These are phyloP conservation scores for Peromyscus leucopus DNA, from an alignment of 2,113 vertebrate species.

Conservation along the genomic window DNA sequence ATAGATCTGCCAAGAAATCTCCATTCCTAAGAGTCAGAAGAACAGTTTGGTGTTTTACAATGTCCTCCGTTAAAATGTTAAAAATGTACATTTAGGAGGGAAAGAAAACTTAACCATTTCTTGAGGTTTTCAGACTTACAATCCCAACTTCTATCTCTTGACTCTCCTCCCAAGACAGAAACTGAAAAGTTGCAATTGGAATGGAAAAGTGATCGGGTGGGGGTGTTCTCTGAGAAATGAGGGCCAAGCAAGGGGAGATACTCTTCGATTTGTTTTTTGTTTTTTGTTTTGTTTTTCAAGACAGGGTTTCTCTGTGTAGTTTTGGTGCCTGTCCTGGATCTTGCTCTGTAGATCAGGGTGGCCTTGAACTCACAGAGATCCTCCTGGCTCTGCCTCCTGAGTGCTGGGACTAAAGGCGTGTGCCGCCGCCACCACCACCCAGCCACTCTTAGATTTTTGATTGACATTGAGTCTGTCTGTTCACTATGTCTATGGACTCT, in stretches of 20 bases:
- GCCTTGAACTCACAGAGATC: too few species aligned
- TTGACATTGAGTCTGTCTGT: background rate
- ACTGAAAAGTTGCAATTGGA: background rate
- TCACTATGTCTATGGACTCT: background rate
- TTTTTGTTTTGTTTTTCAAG: too few species aligned
- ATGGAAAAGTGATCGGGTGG: background rate
- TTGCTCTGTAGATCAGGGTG: too few species aligned
- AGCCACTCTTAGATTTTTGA: background rate
- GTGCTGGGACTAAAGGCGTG: too few species aligned
- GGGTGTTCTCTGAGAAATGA: background rate
- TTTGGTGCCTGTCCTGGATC: too few species aligned
- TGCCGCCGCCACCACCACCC: too few species aligned
- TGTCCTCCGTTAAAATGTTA: constrained; percentile 3
- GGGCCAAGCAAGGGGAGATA: background rate
- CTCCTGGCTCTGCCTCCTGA: too few species aligned
- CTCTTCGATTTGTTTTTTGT: background rate
- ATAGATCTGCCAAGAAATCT: constrained; percentile 21
- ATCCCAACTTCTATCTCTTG: background rate
- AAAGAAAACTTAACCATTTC: background rate
- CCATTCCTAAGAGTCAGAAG: background rate
- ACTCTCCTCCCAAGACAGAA: background rate
- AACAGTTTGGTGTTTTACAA: background rate
- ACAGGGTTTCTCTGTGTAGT: too few species aligned
- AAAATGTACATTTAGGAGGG: background rate
- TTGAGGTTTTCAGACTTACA: background rate